A percentile compares a stretch with the other conserved stretches of the same genome.
These are phyloP conservation scores for Pycnomerus fuliginosus DNA, from an alignment of 2,888 invertebrate species.

Conservation along the genomic window DNA sequence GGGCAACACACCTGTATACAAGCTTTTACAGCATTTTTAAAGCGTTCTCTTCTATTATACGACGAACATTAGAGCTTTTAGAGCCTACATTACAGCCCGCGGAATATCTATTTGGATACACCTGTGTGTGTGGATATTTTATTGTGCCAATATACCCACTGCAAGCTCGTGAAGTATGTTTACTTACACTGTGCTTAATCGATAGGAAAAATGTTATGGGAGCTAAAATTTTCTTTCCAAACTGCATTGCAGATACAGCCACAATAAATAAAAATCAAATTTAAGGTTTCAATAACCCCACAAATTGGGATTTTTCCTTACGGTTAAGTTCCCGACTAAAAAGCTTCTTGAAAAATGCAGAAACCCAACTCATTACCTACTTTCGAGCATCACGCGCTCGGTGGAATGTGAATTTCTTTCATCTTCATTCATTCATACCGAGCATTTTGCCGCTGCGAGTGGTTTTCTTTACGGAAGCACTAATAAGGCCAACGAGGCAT, in stretches of 20 bases:
- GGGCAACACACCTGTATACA: slow-evolving; percentile 17
- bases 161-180: slow-evolving; percentile 8
- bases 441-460: slow-evolving; percentile 11
- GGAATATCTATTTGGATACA: slow-evolving; percentile 12
- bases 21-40: slow-evolving; percentile 21
- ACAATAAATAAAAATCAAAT: slow-evolving; percentile 13
- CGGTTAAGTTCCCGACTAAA: slow-evolving; percentile 21
- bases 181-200: slow-evolving; percentile 19
- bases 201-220: slow-evolving; percentile 24
- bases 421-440: slow-evolving; percentile 36
- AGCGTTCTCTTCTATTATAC: slow-evolving; percentile 12
- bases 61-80: slow-evolving; percentile 18
- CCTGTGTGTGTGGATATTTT: slow-evolving; percentile 21
- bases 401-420: slow-evolving; percentile 39
- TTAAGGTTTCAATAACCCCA: slow-evolving; percentile 13
- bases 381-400: slow-evolving; percentile 35
- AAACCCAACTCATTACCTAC: slow-evolving; percentile 26
- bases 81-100: slow-evolving; percentile 8
- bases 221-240: slow-evolving; percentile 8
- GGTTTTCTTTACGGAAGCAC: slow-evolving; percentile 26
- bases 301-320: slow-evolving; percentile 23
- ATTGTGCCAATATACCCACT: slow-evolving; percentile 13
- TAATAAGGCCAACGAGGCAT: slow-evolving; percentile 32
- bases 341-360: slow-evolving; percentile 23
- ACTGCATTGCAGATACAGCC: slow-evolving; percentile 25